These are phyloP conservation scores for Syngnathus scovelli DNA, from an alignment of 2,113 vertebrate species.

Conservation along the genomic window DNA sequence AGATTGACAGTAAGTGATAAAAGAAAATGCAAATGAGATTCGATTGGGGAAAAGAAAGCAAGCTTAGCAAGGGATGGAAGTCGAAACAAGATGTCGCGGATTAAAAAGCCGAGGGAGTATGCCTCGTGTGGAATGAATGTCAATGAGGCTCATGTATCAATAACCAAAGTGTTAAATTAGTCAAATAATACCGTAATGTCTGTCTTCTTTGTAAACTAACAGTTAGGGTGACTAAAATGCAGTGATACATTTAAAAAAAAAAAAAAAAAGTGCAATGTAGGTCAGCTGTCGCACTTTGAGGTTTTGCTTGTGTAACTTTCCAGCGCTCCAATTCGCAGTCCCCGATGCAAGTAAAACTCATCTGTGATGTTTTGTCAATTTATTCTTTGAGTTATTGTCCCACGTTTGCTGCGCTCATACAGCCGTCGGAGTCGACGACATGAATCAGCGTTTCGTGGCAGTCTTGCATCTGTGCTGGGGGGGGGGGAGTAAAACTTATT, in stretches of 20 bases:
- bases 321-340: neutral
- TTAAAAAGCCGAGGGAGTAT: neutral
- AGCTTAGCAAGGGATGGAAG: neutral
- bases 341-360: conserved; percentile 6
- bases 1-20: neutral
- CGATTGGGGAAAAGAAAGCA: neutral
- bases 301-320: conserved; percentile 2
- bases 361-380: conserved; percentile 19
- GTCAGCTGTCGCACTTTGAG: conserved; percentile 25
- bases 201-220: conserved; percentile 6
- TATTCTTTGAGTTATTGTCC: neutral
- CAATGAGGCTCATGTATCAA: neutral
- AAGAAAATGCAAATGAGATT: conserved; percentile 1
- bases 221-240: conserved; percentile 25
- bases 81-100: neutral
- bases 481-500: conserved; percentile 51
- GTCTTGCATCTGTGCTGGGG: conserved; percentile 7
- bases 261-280: conserved; percentile 46
- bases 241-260: conserved; percentile 34
- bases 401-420: conserved; percentile 4
- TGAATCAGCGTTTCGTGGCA: conserved; percentile 4
- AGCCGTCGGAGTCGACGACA: conserved; percentile 5
- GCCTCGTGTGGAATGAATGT: neutral
- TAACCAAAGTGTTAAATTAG: no score
- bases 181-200: neutral